Conservation (phyloP, 2,113 vertebrate species). For the Peromyscus leucopus region DNA sequence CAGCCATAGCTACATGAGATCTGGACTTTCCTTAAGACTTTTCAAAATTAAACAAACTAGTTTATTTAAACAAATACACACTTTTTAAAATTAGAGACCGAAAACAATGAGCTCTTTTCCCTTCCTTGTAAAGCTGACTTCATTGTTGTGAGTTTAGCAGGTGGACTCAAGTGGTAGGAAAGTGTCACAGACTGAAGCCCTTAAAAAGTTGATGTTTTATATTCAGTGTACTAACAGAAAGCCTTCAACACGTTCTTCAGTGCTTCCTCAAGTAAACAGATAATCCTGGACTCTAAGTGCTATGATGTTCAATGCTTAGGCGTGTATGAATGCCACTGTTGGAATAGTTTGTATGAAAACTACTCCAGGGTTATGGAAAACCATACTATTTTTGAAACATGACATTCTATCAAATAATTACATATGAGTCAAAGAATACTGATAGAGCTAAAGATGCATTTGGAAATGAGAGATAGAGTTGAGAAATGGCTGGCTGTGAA, state of each 20-base stretch:
- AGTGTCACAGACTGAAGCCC: neutral
- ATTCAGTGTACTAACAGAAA: neutral
- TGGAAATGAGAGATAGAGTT: constrained; percentile 4
- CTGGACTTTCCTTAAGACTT: neutral
- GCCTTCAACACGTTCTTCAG: neutral
- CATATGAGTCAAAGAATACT: neutral
- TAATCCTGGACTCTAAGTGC: neutral
- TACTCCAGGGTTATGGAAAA: neutral
- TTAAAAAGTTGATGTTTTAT: neutral
- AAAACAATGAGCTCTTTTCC: neutral
- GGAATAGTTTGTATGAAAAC: neutral
- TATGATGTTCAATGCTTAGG: neutral
- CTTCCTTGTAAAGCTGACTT: constrained; percentile 4
- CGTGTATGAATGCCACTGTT: neutral
- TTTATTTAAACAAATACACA: neutral
- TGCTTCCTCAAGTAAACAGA: constrained; percentile 1
- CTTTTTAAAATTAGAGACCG: neutral
- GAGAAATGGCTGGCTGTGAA: constrained; percentile 6
- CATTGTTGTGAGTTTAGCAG: neutral
- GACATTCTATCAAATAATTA: neutral
- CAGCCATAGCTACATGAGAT: neutral
- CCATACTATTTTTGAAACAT: neutral
- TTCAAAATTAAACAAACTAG: neutral
- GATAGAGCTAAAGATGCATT: neutral
- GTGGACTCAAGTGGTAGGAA: neutral